Conservation (phyloP, 2,888 invertebrate genomes). For the Lasioglossum pauxillum region DNA sequence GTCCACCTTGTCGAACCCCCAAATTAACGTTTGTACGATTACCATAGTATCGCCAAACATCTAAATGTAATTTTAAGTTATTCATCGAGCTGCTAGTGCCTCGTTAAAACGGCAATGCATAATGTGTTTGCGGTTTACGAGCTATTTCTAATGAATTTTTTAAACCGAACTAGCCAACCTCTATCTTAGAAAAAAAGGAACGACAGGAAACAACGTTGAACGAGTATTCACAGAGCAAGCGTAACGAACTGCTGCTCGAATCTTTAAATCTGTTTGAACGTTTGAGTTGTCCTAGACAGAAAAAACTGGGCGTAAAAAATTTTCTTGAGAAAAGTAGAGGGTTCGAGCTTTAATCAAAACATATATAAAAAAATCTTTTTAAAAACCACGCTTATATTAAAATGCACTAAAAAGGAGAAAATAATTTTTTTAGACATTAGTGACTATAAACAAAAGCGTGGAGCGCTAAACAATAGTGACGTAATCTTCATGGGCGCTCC, state of each 20-base stretch:
- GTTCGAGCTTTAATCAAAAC: too few relatives aligned
- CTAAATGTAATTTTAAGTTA: constrained; percentile 3
- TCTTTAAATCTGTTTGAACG: background rate
- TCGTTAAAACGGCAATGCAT: background rate
- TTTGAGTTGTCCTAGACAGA: background rate
- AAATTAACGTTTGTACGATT: background rate
- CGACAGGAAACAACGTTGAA: background rate
- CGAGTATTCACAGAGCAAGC: background rate
- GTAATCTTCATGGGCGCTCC: too few relatives aligned
- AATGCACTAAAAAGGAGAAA: too few relatives aligned
- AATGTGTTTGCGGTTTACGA: background rate
- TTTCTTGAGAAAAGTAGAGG: too few relatives aligned
- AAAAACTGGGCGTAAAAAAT: too few relatives aligned
- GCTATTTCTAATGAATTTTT: constrained; percentile 12
- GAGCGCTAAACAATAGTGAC: too few relatives aligned
- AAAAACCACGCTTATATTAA: too few relatives aligned
- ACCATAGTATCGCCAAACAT: background rate
- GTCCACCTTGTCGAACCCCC: background rate
- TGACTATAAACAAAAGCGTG: too few relatives aligned
- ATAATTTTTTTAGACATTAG: too few relatives aligned
- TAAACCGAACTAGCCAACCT: background rate
- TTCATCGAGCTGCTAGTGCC: background rate
- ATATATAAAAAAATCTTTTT: too few relatives aligned
- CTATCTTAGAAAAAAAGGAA: background rate
- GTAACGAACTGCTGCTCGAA: background rate